Conservation (phyloP, 2,113 vertebrate species). For the Chlamydotis undulata region DNA sequence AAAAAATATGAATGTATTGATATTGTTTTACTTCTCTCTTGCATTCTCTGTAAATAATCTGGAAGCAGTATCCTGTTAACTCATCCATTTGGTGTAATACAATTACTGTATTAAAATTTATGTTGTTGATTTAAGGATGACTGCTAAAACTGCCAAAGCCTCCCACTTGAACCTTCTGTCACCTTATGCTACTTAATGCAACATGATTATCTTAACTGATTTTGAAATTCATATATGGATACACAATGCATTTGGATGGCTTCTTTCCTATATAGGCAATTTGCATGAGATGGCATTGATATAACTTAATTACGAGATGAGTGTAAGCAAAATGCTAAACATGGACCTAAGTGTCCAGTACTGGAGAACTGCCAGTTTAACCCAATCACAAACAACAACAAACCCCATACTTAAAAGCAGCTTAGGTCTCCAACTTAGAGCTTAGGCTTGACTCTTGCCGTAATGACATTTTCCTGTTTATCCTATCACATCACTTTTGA, state of each 20-base stretch:
- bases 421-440: not conserved
- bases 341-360: not conserved
- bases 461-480: not conserved
- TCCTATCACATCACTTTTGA: not conserved
- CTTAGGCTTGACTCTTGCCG: not conserved
- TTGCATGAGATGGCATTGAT: not conserved
- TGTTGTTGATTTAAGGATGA: slow-evolving; percentile 46
- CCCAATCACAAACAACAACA: not conserved
- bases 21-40: slow-evolving; percentile 9
- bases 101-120: slow-evolving; percentile 60
- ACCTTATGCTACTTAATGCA: slow-evolving; percentile 15
- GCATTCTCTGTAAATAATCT: not conserved
- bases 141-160: slow-evolving; percentile 36
- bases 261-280: not conserved
- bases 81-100: slow-evolving; percentile 16
- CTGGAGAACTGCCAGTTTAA: not conserved
- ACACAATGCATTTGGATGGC: not conserved
- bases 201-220: not conserved
- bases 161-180: slow-evolving; percentile 49
- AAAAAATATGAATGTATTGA: not conserved
- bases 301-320: slow-evolving; percentile 2
- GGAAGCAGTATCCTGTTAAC: slow-evolving; percentile 7
- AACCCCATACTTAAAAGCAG: not conserved
- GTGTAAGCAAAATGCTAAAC: slow-evolving; percentile 11
- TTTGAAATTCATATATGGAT: slow-evolving; percentile 2